Conservation (phyloP, 2,113 vertebrate species). For the Furnarius figulus region DNA sequence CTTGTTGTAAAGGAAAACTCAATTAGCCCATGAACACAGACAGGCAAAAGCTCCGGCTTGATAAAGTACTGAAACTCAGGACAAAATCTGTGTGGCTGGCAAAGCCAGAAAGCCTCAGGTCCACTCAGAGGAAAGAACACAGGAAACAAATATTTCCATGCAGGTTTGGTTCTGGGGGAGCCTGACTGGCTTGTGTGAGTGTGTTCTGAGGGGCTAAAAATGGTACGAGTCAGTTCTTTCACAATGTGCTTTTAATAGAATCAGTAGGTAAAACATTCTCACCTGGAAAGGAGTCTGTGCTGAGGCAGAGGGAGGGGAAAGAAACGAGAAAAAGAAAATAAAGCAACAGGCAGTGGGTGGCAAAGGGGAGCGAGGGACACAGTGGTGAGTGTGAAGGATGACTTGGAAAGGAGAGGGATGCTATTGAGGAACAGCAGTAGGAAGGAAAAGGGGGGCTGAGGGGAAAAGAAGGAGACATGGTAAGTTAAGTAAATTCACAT, state of each 20-base stretch:
- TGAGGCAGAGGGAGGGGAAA: conserved; percentile 33
- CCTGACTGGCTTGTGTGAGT: not conserved
- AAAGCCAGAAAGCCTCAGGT: not conserved
- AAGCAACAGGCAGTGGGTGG: conserved; percentile 55
- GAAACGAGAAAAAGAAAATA: conserved; percentile 58
- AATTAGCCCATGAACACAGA: not conserved
- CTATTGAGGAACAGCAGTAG: conserved; percentile 58
- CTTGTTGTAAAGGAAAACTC: not conserved
- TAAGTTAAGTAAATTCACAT: conserved; percentile 74
- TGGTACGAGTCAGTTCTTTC: not conserved
- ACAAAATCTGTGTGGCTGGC: not conserved
- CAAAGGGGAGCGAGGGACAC: conserved; percentile 19
- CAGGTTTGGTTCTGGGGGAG: not conserved
- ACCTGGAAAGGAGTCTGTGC: conserved; percentile 47
- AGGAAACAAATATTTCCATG: not conserved
- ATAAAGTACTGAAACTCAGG: not conserved
- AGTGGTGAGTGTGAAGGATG: conserved; percentile 50
- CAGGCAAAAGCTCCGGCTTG: not conserved
- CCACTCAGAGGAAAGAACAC: not conserved
- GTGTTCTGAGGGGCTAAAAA: not conserved
- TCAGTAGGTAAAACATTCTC: conserved; percentile 28
- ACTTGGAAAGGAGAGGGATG: conserved; percentile 67
- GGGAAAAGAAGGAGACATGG: conserved; percentile 70
- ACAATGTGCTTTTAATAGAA: not conserved
- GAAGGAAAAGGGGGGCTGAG: conserved; percentile 51